Evolutionary conservation across 2,888 invertebrate genomes (phyloP), one percentile per base, ranked within the genome.

Genomic region (Sericinus montela): DNA sequence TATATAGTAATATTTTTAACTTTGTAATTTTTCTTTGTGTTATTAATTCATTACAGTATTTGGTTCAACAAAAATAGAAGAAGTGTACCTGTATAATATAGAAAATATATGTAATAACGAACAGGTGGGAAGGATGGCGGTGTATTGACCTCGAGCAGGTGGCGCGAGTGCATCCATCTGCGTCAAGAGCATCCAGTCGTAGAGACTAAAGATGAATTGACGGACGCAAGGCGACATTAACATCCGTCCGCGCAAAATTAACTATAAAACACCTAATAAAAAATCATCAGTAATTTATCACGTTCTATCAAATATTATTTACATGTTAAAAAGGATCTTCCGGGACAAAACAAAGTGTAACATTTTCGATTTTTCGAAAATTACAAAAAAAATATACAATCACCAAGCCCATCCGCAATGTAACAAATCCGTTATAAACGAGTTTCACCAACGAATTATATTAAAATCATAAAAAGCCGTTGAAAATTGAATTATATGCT

Each of bases 201-300:
- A 61, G 69, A 75, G 72, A 75, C 73, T 59, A 61, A 69, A 75
- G 72, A 75, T 73, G 70, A 72, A 82, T 79, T 66, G 67, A 63
- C 65, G 62, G 62, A 63, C 66, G 59, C 57, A 59, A 56, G 49
- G 44, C 48, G 40, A 52, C 65, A 67, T 72, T 69, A 70, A 64
- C 54, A 59, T 55, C 34, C 47, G 48, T 38, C 36, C 39, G 44
- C 51, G 45, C 46, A 40, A 19, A 35, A 36, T 34, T 35, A 19
- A 19, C 19, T 25, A 5, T 25, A 25, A 5, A 25, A 25, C 4
- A 25, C 25, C 4, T 4, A 25, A n/a, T n/a, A n/a, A n/a, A n/a
- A n/a, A n/a, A n/a, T n/a, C n/a, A n/a, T n/a, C n/a, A n/a, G n/a
- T n/a, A n/a, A n/a, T n/a, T n/a, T n/a, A n/a, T n/a, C n/a, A n/a